Evolutionary conservation across 2,113 vertebrate species (phyloP), one percentile per base, ranked within the genome.

Genomic region (Antechinus flavipes): DNA sequence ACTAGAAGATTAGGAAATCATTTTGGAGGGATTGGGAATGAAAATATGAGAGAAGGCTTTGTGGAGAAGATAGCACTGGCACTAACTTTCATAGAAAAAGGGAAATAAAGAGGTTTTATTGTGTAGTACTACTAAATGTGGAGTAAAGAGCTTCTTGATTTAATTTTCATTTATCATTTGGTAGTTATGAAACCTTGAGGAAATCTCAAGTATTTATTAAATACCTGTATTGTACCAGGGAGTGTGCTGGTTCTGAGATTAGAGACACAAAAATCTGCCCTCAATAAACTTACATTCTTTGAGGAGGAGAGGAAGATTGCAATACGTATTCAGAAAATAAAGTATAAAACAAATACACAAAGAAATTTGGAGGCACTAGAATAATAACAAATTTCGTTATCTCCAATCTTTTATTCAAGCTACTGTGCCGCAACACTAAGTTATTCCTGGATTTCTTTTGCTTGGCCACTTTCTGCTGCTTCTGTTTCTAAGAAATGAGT

Each of bases 141-240:
- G 35, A 76, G 35, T 7, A n/a, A 76, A 35, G 12, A n/a, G 35
- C n/a, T 76, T n/a, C 16, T 76, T 35, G 14, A 76, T n/a, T 76
- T 76, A 76, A 76, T n/a, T 76, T 76, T 8, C 61, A 76, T 76
- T 24, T 76, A 12, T 76, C 35, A 76, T 35, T 61, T 35, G 30
- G 56, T 58, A 58, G 9, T 58, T 58, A 56, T 58, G 27, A 9
- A 8, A 30, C 25, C 61, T 35, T 68, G 56, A 35, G 35, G 30
- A 76, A n/a, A 25, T 76, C 61, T 76, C 35, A 95, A 50, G 1
- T 93, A 30, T 76, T 95, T 94, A 26, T 19, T 94, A 92, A 91
- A 12, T 91, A 61, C 92, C 76, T 47, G 5, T 26, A 23, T 0
- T 4, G 14, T 84, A 53, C 68, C 54, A 56, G 91, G n/a, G 5